These are phyloP conservation scores for Ceratitis capitata DNA, from an alignment of 1,140 invertebrate genomes.

Conservation along the genomic window DNA sequence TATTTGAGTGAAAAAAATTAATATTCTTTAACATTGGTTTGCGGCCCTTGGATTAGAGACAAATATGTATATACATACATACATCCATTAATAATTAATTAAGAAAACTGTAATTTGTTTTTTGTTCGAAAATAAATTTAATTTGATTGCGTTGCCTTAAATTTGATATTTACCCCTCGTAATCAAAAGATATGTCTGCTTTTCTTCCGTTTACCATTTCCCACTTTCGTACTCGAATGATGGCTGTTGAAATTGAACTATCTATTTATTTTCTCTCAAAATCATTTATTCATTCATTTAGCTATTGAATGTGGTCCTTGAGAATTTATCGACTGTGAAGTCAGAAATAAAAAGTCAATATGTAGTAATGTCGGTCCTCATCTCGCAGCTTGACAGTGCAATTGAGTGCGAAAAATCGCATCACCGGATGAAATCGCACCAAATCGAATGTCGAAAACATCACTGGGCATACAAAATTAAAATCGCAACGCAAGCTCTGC, in stretches of 20 bases:
- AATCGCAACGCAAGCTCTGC: background rate
- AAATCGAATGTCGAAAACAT: constrained; percentile 8
- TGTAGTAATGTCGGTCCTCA: background rate
- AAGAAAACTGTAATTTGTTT: too few relatives aligned
- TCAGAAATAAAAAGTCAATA: background rate
- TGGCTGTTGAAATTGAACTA: background rate
- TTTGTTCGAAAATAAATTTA: too few relatives aligned
- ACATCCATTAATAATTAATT: too few relatives aligned
- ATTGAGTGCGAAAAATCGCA: background rate
- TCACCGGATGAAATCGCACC: background rate
- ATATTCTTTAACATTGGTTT: too few relatives aligned
- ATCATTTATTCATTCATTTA: background rate
- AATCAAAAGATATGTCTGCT: too few relatives aligned
- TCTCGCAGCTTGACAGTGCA: constrained; percentile 17
- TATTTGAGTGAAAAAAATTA: too few relatives aligned
- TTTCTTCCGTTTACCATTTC: too few relatives aligned
- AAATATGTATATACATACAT: too few relatives aligned
- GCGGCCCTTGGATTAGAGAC: too few relatives aligned
- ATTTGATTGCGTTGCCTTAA: too few relatives aligned
- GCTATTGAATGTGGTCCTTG: background rate
- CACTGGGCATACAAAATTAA: background rate
- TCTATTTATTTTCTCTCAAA: background rate
- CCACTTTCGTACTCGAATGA: background rate
- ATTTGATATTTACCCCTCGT: too few relatives aligned
- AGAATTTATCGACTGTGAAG: background rate